Evolutionary conservation across 1,140 invertebrate genomes (phyloP).

Genomic region (Bombyx mandarina): DNA sequence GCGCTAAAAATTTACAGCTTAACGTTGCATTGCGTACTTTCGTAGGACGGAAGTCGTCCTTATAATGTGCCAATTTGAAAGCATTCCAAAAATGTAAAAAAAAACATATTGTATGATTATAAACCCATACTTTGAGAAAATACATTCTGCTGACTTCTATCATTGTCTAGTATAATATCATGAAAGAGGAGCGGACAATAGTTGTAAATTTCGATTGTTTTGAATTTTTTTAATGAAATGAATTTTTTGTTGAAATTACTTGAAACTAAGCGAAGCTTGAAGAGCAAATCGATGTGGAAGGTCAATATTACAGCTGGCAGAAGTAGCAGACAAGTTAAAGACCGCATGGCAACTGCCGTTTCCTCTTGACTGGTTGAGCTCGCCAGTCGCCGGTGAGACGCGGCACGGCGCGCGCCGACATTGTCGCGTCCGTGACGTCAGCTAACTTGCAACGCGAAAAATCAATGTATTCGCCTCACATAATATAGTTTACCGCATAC

Average conservation of each 20-base stretch:
- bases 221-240: neutral
- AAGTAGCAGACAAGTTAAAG: conserved; percentile 21
- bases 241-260: neutral
- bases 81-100: too few species aligned
- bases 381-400: conserved; percentile 54
- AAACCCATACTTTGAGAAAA: too few species aligned
- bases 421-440: conserved; percentile 54
- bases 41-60: too few species aligned
- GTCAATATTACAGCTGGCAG: conserved; percentile 36
- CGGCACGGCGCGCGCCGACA: conserved; percentile 59
- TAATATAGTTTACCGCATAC: conserved; percentile 64
- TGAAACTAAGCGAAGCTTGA: neutral
- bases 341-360: conserved; percentile 58
- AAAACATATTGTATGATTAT: too few species aligned
- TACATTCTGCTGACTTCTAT: too few species aligned
- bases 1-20: too few species aligned
- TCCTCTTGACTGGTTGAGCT: conserved; percentile 33
- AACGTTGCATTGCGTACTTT: too few species aligned
- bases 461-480: conserved; percentile 58
- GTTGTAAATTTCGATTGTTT: neutral
- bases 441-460: conserved; percentile 46
- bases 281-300: conserved; percentile 46
- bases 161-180: too few species aligned
- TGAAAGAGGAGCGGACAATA: neutral
- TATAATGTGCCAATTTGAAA: too few species aligned